Base-by-base conservation (phyloP, 2,113 vertebrate species). In the Noctilio leporinus region DNA sequence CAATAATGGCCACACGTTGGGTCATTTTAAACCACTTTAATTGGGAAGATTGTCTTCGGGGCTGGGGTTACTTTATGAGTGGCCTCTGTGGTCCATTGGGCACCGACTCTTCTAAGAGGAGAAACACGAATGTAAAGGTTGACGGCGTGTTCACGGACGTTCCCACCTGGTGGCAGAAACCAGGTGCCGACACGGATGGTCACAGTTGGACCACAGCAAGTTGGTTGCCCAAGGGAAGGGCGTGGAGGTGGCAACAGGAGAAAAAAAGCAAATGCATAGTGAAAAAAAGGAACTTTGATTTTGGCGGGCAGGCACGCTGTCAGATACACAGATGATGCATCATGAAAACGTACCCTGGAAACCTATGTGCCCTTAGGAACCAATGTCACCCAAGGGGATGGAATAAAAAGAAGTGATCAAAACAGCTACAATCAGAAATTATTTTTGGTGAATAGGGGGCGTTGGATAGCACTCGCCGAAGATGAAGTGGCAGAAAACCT, bases 61-160 rank as follows among this genome's bases (percentile, higher is more conserved):
- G 19, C 8, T 1, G 47, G 45, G 33, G 12, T 53, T 43, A 7
- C 30, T 78, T 53, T 28, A 33, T 1, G 22, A 28, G 28, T 10
- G 24, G 0, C 5, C 3, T 22, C 17, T 4, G 26, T 28, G n/a
- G 43, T 28, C 7, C 53, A 7, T n/a, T n/a, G 7, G 16, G 40
- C 9, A 2, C 1, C 4, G 4, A 64, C 26, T n/a, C 2, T 28
- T 78, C 14, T 14, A 43, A 62, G n/a, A 62, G 20, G 10, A 35
- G 6, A 20, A 19, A 40, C 14, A 19, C 3, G 38, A 20, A 40
- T 62, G 40, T 28, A 28, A 72, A 49, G 20, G 4, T 0, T 10
- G 14, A 70, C 38, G 12, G 26, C 1, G 1, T 2, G 0, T 33
- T 70, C 6, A 49, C 2, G 0, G 26, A 40, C 4, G 0, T 6